A percentile compares a stretch with the other conserved stretches of the same genome.
Conservation (phyloP, 2,113 vertebrate genomes). For the Trogon surrucura region DNA sequence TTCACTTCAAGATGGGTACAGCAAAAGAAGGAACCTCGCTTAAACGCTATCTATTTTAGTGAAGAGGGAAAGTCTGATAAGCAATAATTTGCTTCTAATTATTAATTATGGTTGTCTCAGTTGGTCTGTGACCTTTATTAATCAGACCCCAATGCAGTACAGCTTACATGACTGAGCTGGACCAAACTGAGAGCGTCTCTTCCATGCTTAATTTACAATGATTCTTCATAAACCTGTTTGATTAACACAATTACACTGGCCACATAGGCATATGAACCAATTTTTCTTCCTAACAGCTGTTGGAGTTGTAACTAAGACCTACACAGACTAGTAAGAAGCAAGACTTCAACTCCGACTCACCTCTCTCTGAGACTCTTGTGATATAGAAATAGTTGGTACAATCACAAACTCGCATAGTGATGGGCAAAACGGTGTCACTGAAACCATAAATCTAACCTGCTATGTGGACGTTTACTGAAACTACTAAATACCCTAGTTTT, state of each 20-base stretch:
- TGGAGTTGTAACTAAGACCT: neutral
- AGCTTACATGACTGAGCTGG: neutral
- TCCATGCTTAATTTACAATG: neutral
- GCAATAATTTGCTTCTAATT: neutral
- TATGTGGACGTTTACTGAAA: neutral
- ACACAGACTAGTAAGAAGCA: neutral
- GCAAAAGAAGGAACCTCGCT: neutral
- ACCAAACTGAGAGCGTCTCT: neutral
- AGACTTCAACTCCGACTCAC: neutral
- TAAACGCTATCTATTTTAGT: neutral
- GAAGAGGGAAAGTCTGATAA: neutral
- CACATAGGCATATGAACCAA: neutral
- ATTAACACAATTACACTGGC: neutral
- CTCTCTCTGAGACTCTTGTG: neutral
- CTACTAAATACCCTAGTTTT: neutral
- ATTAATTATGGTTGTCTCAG: neutral
- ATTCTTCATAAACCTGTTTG: neutral
- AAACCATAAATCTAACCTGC: neutral
- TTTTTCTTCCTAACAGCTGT: neutral
- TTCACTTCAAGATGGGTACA: neutral
- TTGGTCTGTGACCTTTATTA: neutral
- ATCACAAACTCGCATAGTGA: neutral
- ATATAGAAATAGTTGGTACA: neutral
- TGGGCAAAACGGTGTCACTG: neutral
- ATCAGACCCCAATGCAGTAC: neutral